Percentiles rank a stretch among this genome's conserved stretches.
Conservation (phyloP, 2,797 vertebrate genomes). For the Rousettus madagascariensis region DNA sequence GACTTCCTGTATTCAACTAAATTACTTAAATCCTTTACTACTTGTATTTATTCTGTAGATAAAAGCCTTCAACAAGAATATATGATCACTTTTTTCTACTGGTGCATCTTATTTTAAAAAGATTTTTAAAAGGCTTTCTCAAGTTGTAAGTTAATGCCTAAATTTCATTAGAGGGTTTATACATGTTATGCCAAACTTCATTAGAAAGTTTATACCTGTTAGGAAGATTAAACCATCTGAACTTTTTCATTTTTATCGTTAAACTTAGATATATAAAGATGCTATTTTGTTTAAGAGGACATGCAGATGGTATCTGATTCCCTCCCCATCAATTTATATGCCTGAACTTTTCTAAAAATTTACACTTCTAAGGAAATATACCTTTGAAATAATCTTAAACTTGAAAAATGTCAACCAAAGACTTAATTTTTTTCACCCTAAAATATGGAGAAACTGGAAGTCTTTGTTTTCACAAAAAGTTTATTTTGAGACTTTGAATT, state of each 20-base stretch:
- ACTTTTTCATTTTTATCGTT: slow-evolving; percentile 29
- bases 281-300: not conserved
- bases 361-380: slow-evolving; percentile 23
- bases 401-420: not conserved
- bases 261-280: not conserved
- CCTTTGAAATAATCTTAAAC: slow-evolving; percentile 26
- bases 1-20: not conserved
- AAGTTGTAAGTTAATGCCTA: not conserved
- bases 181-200: not conserved
- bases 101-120: not conserved
- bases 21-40: not conserved
- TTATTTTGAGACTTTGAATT: slow-evolving; percentile 66
- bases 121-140: not conserved
- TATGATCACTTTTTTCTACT: not conserved
- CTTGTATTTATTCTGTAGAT: not conserved
- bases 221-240: not conserved
- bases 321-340: not conserved
- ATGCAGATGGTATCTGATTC: not conserved
- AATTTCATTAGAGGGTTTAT: not conserved
- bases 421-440: not conserved
- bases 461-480: slow-evolving; percentile 63
- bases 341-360: not conserved
- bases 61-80: not conserved
- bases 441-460: slow-evolving; percentile 38
- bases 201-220: not conserved